phyloP scores from a whole-genome alignment of 2,113 vertebrate genomes.

The Phaetusa simplex region DNA sequence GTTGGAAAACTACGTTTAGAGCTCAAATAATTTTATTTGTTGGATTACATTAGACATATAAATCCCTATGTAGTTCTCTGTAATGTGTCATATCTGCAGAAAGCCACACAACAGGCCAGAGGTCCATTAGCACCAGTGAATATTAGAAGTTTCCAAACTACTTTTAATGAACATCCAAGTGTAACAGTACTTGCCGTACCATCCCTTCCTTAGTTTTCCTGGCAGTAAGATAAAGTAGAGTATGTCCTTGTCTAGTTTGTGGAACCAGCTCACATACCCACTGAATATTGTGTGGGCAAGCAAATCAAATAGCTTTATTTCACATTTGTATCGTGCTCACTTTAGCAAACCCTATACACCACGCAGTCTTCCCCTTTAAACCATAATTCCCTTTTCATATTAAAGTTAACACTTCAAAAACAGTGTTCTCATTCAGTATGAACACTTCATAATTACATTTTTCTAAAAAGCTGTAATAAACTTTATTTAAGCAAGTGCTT shows the following conservation, averaged over 20 bases:
- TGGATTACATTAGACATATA: neutral
- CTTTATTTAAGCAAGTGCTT: slow-evolving; percentile 75
- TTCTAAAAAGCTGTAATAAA: slow-evolving; percentile 79
- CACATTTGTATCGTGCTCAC: neutral
- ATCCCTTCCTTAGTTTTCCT: neutral
- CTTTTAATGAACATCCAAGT: neutral
- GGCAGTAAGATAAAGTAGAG: neutral
- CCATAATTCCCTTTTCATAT: slow-evolving; percentile 44
- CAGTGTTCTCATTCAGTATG: slow-evolving; percentile 65
- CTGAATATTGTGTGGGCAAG: neutral
- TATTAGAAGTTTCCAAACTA: neutral
- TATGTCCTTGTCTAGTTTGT: neutral
- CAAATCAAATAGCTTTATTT: neutral
- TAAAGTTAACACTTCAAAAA: slow-evolving; percentile 65
- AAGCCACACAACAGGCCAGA: neutral
- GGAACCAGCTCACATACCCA: neutral
- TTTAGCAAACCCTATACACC: neutral
- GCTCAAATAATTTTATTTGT: neutral
- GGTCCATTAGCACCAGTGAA: neutral
- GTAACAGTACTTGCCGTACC: neutral
- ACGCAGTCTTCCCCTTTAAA: slow-evolving; percentile 23
- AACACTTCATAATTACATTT: slow-evolving; percentile 75
- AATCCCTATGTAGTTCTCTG: neutral
- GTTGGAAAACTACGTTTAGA: neutral
- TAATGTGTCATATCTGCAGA: neutral